Evolutionary conservation across 2,888 invertebrate species (phyloP), one percentile per base, ranked within the genome.

Genomic region (Petrophora chlorosata): DNA sequence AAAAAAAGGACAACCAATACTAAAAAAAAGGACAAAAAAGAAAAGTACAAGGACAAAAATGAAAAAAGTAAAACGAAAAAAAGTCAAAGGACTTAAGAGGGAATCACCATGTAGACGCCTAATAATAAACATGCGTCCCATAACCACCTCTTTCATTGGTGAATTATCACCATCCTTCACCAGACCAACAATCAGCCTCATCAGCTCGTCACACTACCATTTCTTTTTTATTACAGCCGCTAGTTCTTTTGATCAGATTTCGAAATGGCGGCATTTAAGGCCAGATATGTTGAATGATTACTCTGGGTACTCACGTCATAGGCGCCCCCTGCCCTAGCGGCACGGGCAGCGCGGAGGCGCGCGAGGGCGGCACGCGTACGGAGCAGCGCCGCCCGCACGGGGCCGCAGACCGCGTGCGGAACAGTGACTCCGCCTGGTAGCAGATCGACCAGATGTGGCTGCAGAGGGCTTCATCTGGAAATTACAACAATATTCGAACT

Each of bases 391-490:
- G 90, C 0, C 94, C 92, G 79, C 95, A 95, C 3, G 95, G 95
- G 55, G 93, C 93, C 0, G 95, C 95, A 3, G 91, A 74, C 2
- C 92, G 80, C 15, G 80, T 66, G 0, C 90, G 85, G 78, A 94
- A 93, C 65, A 96, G 79, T 63, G 94, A 95, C 80, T 95, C 94
- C 0, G 95, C 95, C 90, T 95, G 93, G 81, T 94, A 95, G 78
- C 95, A 96, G 58, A 95, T 92, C 3, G 94, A 92, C 94, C 95
- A 95, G 63, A 95, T 94, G 81, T 96, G 95, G 72, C 95, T 95
- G 84, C 95, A 96, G 0, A 96, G 84, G 38, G 95, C 94, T 57
- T 92, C 92, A 70, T 94, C 94, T 94, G 73, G 8, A 72, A 41
- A 30, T n/a, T 4, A 19, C 19, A 19, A 15, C 12, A 28, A 25